Evolutionary conservation across 2,113 vertebrate genomes (phyloP), one percentile per base, ranked within the genome.

Genomic region (Psilopogon haemacephalus): DNA sequence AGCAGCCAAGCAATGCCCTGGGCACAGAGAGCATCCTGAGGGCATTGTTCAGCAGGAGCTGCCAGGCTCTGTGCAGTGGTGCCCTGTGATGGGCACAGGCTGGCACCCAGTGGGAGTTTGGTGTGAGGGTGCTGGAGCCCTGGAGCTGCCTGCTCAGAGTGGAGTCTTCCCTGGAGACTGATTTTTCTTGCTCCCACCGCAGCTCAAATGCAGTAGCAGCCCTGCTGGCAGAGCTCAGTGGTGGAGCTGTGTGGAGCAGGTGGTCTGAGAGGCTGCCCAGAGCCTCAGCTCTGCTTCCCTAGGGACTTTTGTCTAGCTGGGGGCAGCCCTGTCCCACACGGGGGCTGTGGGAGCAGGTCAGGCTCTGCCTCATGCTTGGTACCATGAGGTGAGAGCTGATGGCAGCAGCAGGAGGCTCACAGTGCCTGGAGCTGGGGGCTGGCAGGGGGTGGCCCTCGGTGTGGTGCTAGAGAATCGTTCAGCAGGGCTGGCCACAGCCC

Each of bases 261-360:
- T 0, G 2, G 2, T 11, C 72, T 2, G 3, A n/a, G n/a, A n/a
- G n/a, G 28, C 44, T 2, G 1, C n/a, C 2, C 2, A 55, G 64
- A 65, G 38, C 10, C 50, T 72, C 0, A 1, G n/a, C 14, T 37
- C 0, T 69, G 8, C 58, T 85, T 88, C 73, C 54, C 2, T 30
- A 28, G 75, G 30, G 78, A 48, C n/a, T 15, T 42, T 38, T 74
- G 65, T 69, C 12, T 28, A 42, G 55, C 3, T 76, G 59, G 38
- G 62, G 85, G 88, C 52, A 55, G 50, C 56, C 16, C 11, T 37
- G 46, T 28, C 48, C 33, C 11, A 1, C 46, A 0, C 4, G 11
- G 58, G 30, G 19, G 20, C 37, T 8, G 24, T 55, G 35, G 23
- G 59, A 77, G 76, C 23, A 15, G 71, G 32, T 55, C 5, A 2